Conservation (phyloP, 1,140 invertebrate genomes). For the Hyphantria cunea region DNA sequence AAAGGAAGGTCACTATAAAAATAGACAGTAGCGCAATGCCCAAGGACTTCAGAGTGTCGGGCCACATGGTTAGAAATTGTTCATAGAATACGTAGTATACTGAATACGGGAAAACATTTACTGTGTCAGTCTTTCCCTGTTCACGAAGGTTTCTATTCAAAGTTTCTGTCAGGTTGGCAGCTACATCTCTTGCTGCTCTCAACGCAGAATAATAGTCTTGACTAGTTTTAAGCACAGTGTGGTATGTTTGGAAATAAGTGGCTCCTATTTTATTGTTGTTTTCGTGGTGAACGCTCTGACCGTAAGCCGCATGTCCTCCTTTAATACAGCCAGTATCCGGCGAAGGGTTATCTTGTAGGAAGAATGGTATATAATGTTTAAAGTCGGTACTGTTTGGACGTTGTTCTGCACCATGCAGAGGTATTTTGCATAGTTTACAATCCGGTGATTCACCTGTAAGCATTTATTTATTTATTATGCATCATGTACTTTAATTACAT, state of each 20-base stretch:
- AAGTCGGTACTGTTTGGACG: slow-evolving; percentile 88
- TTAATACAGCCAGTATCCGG: slow-evolving; percentile 87
- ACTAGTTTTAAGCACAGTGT: slow-evolving; percentile 96
- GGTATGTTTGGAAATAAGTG: slow-evolving; percentile 96
- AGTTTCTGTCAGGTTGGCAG: slow-evolving; percentile 91
- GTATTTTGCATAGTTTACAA: slow-evolving; percentile 76
- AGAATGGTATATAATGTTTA: slow-evolving; percentile 92
- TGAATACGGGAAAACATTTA: slow-evolving; percentile 98
- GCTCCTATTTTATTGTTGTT: slow-evolving; percentile 81
- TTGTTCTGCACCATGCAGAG: slow-evolving; percentile 64
- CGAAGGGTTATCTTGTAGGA: slow-evolving; percentile 95
- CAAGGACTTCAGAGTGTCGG: slow-evolving; percentile 93
- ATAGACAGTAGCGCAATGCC: slow-evolving; percentile 94
- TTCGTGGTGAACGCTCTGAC: slow-evolving; percentile 85
- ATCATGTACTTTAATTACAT: too few species aligned
- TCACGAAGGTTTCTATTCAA: slow-evolving; percentile 84
- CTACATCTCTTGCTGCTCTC: slow-evolving; percentile 89
- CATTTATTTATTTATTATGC: not conserved
- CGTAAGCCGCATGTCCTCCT: slow-evolving; percentile 93
- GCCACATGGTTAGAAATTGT: slow-evolving; percentile 98
- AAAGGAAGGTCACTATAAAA: slow-evolving; percentile 95
- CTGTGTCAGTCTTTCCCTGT: slow-evolving; percentile 75
- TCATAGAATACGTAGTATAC: slow-evolving; percentile 99
- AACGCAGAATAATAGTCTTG: slow-evolving; percentile 96
- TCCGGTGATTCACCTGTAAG: not conserved